Evolutionary conservation across 2,888 invertebrate genomes (phyloP).

Genomic region (Sarcophaga caerulescens): DNA sequence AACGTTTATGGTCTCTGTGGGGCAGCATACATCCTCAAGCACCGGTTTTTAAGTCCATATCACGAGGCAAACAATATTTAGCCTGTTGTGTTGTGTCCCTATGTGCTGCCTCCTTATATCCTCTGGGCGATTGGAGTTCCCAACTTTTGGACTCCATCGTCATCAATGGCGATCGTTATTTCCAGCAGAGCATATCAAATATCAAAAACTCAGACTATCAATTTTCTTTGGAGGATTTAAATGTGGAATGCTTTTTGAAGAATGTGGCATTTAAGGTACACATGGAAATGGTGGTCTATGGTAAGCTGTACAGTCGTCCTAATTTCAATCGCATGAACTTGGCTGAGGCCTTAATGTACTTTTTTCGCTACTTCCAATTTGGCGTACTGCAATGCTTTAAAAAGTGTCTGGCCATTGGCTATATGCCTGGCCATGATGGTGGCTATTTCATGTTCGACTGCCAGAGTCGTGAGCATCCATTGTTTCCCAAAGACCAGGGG

Average conservation of each 20-base stretch:
- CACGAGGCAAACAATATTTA: conserved; percentile 85
- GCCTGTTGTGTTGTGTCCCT: conserved; percentile 84
- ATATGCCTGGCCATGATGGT: conserved; percentile 74
- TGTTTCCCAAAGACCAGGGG: conserved; percentile 84
- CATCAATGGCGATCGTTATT: conserved; percentile 84
- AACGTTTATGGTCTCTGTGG: conserved; percentile 86
- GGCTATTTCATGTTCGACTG: conserved; percentile 88
- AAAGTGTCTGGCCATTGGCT: conserved; percentile 83
- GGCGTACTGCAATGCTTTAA: conserved; percentile 83
- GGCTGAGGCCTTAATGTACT: conserved; percentile 84
- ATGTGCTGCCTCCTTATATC: conserved; percentile 84
- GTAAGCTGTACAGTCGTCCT: conserved; percentile 83
- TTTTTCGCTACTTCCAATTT: conserved; percentile 82
- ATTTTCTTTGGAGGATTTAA: conserved; percentile 83
- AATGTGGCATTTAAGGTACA: conserved; percentile 84
- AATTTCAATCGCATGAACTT: conserved; percentile 83
- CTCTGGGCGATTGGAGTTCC: conserved; percentile 85
- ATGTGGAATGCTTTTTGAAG: conserved; percentile 83
- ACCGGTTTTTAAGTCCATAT: conserved; percentile 82
- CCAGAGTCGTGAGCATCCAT: conserved; percentile 84
- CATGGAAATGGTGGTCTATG: conserved; percentile 83
- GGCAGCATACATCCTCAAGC: conserved; percentile 85
- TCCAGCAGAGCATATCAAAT: conserved; percentile 82
- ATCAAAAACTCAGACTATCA: conserved; percentile 83
- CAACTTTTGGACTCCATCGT: conserved; percentile 85